Evolutionary conservation across 2,113 vertebrate species (phyloP).

Genomic region (Passer montanus): DNA sequence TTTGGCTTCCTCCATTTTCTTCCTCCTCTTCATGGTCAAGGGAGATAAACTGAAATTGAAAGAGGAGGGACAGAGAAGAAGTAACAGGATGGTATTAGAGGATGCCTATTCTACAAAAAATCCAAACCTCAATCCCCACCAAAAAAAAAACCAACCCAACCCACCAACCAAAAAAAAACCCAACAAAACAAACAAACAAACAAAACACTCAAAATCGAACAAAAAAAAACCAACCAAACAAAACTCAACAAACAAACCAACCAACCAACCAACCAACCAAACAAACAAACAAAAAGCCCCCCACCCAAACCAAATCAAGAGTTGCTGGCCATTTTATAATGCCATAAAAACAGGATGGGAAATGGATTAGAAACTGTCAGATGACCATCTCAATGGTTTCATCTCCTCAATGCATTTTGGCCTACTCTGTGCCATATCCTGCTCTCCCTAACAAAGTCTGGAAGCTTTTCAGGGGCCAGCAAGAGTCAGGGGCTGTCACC

Average conservation of each 20-base stretch:
- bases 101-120: rapidly evolving
- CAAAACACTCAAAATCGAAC: too few relatives aligned
- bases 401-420: not conserved
- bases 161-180: not conserved
- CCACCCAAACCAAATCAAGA: not conserved
- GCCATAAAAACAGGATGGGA: not conserved
- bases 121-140: rapidly evolving
- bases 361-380: not conserved
- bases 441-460: not conserved
- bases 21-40: not conserved
- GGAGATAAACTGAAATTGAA: not conserved
- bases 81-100: not conserved
- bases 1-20: not conserved
- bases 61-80: not conserved
- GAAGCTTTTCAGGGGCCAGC: not conserved
- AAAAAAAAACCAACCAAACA: not conserved
- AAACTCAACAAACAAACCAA: not conserved
- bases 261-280: too few relatives aligned
- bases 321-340: not conserved
- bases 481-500: not conserved
- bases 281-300: not conserved
- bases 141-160: not conserved
- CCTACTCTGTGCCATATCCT: not conserved
- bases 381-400: not conserved
- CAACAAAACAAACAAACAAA: not conserved